Conservation (phyloP, 2,113 vertebrate genomes). For the Pyxicephalus adspersus region DNA sequence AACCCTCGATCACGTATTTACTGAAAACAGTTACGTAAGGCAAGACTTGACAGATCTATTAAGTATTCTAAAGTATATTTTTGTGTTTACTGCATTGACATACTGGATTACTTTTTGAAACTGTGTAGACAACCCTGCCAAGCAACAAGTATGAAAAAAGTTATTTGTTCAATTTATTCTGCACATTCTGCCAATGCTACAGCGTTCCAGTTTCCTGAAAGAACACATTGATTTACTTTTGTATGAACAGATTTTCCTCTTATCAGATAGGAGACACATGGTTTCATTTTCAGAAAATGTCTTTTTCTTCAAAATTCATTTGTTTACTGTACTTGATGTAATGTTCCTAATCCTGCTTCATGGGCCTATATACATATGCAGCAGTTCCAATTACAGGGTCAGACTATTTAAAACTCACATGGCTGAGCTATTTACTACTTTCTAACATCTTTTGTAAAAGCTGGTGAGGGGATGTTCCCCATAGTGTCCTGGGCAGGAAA, state of each 20-base stretch:
- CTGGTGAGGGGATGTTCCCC: too few relatives aligned
- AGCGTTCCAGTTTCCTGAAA: neutral
- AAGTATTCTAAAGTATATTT: neutral
- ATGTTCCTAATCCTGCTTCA: neutral
- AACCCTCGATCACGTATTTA: too few relatives aligned
- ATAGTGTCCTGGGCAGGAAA: too few relatives aligned
- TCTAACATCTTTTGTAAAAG: too few relatives aligned
- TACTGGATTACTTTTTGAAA: neutral
- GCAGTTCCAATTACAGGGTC: too few relatives aligned
- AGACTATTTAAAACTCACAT: too few relatives aligned
- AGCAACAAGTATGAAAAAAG: constrained; percentile 2
- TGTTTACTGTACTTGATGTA: neutral
- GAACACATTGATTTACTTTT: constrained; percentile 29
- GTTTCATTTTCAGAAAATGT: neutral
- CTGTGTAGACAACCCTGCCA: neutral
- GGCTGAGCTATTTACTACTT: too few relatives aligned
- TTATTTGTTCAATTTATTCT: constrained; percentile 25
- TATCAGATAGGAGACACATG: constrained; percentile 18
- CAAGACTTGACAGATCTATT: too few relatives aligned
- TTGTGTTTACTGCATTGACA: constrained; percentile 6
- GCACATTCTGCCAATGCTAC: constrained; percentile 9
- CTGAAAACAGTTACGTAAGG: too few relatives aligned
- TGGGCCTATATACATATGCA: too few relatives aligned
- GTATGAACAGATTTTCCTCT: constrained; percentile 9
- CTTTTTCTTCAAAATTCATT: constrained; percentile 9